Percentiles rank a stretch among this genome's conserved stretches.
Conservation (phyloP, 2,113 vertebrate genomes). For the Xiphophorus hellerii region DNA sequence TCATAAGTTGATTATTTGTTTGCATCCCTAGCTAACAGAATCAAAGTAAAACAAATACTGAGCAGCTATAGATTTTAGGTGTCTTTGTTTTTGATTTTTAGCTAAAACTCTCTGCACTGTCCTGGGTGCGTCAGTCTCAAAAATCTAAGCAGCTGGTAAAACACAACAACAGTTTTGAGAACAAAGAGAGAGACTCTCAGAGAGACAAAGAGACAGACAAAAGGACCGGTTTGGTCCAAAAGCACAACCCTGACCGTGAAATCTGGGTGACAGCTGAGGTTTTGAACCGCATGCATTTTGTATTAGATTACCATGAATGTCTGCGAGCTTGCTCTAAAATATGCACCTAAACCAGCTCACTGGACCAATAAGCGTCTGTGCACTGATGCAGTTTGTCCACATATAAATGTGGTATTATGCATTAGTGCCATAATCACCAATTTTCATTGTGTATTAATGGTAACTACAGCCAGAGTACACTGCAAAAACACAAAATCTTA, state of each 20-base stretch:
- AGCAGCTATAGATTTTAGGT: not conserved
- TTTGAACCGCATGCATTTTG: constrained; percentile 35
- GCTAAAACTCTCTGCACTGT: not conserved
- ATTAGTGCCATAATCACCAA: not conserved
- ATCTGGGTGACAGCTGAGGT: constrained; percentile 50
- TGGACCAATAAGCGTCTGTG: not conserved
- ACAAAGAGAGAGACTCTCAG: constrained; percentile 11
- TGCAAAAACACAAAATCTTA: no score
- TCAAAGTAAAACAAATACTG: not conserved
- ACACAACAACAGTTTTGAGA: constrained; percentile 27
- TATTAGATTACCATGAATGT: constrained; percentile 43
- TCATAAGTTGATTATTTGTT: no score
- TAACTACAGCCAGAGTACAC: not conserved
- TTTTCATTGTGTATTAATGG: not conserved
- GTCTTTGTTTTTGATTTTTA: not conserved
- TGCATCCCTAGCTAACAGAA: no score
- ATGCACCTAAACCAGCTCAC: not conserved
- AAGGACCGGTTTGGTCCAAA: constrained; percentile 3
- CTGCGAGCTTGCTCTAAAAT: not conserved
- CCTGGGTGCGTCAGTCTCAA: not conserved
- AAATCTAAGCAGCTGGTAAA: constrained; percentile 26
- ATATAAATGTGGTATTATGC: no score
- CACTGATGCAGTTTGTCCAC: not conserved
- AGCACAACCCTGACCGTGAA: constrained; percentile 55
- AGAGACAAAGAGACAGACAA: constrained; percentile 27